phyloP scores from a whole-genome alignment of 2,113 vertebrate genomes.

The Polyodon spathula region DNA sequence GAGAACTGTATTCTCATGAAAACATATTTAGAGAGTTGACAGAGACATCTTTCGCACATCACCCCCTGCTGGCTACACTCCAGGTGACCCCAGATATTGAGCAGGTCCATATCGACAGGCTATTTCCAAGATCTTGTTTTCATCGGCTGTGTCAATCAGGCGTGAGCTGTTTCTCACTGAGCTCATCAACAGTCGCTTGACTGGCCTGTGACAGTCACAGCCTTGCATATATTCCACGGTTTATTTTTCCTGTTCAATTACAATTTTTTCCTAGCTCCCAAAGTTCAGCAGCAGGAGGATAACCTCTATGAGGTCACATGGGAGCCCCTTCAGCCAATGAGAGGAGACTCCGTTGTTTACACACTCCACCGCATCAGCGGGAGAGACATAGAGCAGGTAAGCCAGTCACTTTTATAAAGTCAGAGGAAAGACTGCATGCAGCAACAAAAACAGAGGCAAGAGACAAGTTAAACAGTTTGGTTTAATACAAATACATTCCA shows the following conservation, averaged over 20 bases:
- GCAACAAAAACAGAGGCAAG: too few species aligned
- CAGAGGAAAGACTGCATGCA: too few species aligned
- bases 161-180: too few species aligned
- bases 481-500: too few species aligned
- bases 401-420: background rate
- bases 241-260: background rate
- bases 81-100: background rate
- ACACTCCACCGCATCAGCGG: slow-evolving; percentile 59
- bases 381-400: slow-evolving; percentile 62
- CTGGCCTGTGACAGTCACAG: too few species aligned
- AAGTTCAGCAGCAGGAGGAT: slow-evolving; percentile 48
- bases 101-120: background rate
- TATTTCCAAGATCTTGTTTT: too few species aligned
- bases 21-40: too few species aligned
- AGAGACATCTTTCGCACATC: background rate
- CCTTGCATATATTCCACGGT: too few species aligned
- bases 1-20: too few species aligned
- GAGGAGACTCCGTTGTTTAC: slow-evolving; percentile 67
- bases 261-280: slow-evolving; percentile 48
- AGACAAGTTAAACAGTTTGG: too few species aligned
- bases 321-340: slow-evolving; percentile 62
- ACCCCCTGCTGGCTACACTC: background rate
- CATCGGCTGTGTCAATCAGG: background rate
- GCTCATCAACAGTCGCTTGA: too few species aligned
- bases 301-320: slow-evolving; percentile 60